phyloP scores from a whole-genome alignment of 2,113 vertebrate genomes.

The Opisthocomus hoazin region DNA sequence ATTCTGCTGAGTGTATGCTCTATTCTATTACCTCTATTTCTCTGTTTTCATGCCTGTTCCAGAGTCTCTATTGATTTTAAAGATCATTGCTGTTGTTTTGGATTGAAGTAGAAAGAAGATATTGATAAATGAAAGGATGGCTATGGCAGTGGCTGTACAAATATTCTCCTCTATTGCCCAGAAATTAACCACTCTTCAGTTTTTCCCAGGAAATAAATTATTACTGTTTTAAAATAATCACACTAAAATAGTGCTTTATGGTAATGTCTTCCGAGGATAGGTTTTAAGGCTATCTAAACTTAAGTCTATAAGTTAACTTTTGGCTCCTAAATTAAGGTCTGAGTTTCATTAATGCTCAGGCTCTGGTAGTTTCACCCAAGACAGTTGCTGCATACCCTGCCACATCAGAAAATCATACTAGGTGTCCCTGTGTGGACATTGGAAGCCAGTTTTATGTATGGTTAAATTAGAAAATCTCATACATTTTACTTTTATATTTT shows the following conservation, averaged over 20 bases:
- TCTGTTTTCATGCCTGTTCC: neutral
- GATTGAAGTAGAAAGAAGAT: neutral
- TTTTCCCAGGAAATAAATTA: neutral
- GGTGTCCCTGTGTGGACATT: neutral
- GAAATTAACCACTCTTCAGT: neutral
- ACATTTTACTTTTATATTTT: neutral
- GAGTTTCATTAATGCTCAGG: neutral
- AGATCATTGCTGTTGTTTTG: neutral
- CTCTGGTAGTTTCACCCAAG: neutral
- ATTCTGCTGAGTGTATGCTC: neutral
- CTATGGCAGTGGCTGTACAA: neutral
- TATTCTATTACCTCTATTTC: neutral
- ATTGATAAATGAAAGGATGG: neutral
- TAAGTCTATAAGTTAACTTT: neutral
- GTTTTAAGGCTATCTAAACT: neutral
- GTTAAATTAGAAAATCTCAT: neutral
- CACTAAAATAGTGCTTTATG: neutral
- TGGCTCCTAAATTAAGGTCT: neutral
- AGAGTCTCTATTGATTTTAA: neutral
- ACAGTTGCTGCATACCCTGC: neutral
- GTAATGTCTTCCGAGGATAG: neutral
- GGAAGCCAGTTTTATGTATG: neutral
- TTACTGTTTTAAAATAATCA: neutral
- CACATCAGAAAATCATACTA: neutral
- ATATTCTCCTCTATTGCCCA: neutral